Conservation (phyloP, 2,888 invertebrate genomes). For the Eupeodes latifasciatus region DNA sequence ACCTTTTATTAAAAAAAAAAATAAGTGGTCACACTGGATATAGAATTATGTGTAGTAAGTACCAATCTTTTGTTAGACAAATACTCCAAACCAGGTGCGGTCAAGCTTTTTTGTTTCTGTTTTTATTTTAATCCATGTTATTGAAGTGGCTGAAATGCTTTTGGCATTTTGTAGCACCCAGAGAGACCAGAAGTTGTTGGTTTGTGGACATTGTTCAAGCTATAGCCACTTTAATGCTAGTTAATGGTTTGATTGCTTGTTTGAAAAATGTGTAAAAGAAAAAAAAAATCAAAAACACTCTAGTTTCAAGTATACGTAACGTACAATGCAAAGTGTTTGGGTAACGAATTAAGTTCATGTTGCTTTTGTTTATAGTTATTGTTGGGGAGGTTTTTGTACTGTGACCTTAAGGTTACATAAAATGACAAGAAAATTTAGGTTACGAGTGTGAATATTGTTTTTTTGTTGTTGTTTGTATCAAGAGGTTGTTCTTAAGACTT, state of each 20-base stretch:
- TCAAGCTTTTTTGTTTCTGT: slow-evolving; percentile 35
- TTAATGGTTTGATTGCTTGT: slow-evolving; percentile 36
- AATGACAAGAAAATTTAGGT: slow-evolving; percentile 57
- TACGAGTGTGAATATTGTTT: slow-evolving; percentile 27
- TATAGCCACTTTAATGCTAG: slow-evolving; percentile 50
- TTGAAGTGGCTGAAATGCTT: slow-evolving; percentile 45
- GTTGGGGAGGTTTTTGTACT: neutral
- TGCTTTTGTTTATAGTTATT: slow-evolving; percentile 41
- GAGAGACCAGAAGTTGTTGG: slow-evolving; percentile 18
- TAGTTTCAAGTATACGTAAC: neutral
- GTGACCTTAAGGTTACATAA: slow-evolving; percentile 59
- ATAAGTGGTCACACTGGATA: slow-evolving; percentile 52
- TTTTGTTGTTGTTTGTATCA: neutral
- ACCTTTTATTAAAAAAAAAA: slow-evolving; percentile 37
- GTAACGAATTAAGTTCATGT: slow-evolving; percentile 48
- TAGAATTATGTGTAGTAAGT: neutral
- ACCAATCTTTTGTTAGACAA: slow-evolving; percentile 52
- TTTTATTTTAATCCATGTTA: slow-evolving; percentile 21
- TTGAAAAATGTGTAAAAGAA: neutral
- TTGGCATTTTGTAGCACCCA: slow-evolving; percentile 59
- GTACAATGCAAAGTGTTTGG: slow-evolving; percentile 54
- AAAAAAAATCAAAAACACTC: neutral
- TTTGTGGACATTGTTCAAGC: slow-evolving; percentile 53
- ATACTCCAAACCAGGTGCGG: slow-evolving; percentile 57
- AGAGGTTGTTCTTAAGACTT: slow-evolving; percentile 6